Evolutionary conservation across 2,888 invertebrate species (phyloP).

Genomic region (Chloromyia formosa): DNA sequence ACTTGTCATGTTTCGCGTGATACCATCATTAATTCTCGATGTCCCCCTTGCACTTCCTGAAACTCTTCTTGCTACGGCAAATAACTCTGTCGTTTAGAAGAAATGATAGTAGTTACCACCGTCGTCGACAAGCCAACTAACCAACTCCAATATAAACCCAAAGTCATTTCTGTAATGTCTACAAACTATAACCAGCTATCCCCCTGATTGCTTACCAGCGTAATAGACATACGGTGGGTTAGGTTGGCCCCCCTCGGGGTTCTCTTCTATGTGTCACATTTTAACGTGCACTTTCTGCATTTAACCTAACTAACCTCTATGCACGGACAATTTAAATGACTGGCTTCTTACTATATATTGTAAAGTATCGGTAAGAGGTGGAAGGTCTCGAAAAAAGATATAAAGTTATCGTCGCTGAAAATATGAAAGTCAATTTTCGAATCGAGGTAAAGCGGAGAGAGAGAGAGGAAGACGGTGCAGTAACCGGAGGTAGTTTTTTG

Average conservation of each 20-base stretch:
- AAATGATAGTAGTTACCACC: constrained; percentile 4
- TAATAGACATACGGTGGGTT: too few relatives aligned
- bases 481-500: too few relatives aligned
- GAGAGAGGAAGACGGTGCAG: neutral
- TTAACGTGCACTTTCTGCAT: too few relatives aligned
- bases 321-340: too few relatives aligned
- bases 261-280: too few relatives aligned
- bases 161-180: too few relatives aligned
- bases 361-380: neutral
- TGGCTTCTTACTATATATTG: too few relatives aligned
- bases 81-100: constrained; percentile 29
- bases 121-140: too few relatives aligned
- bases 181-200: too few relatives aligned
- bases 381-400: neutral
- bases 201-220: too few relatives aligned
- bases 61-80: neutral
- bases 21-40: constrained; percentile 26
- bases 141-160: neutral
- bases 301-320: too few relatives aligned
- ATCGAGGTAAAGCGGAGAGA: neutral
- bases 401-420: constrained; percentile 12
- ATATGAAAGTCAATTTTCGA: constrained; percentile 11
- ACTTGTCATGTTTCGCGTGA: constrained; percentile 22
- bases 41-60: neutral
- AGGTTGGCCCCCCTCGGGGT: too few relatives aligned